phyloP scores from a whole-genome alignment of 1,140 invertebrate species.

The Drosophila takahashii region DNA sequence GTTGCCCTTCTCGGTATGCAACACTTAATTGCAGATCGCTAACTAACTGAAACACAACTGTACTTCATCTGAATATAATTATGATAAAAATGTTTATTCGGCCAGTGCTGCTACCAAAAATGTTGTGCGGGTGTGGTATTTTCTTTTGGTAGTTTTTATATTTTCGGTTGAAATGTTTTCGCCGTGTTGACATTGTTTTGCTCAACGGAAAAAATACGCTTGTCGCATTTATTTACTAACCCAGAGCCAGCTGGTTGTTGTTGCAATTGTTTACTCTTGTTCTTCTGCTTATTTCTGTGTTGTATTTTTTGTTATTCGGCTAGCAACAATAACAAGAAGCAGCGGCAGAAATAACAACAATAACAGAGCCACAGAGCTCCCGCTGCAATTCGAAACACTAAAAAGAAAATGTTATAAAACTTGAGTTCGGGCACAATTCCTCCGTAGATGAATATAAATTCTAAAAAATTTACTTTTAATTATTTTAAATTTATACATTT shows the following conservation, averaged over 20 bases:
- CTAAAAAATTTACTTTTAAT: too few relatives aligned
- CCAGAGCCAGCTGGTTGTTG: constrained; percentile 40
- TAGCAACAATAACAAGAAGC: constrained; percentile 39
- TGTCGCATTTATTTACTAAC: constrained; percentile 68
- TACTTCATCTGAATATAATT: constrained; percentile 38
- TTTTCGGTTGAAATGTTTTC: constrained; percentile 52
- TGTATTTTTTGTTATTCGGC: constrained; percentile 35
- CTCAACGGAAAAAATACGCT: constrained; percentile 64
- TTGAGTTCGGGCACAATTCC: too few relatives aligned
- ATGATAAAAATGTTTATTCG: constrained; percentile 45
- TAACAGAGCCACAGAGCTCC: constrained; percentile 18
- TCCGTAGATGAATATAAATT: too few relatives aligned
- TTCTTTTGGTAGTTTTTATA: constrained; percentile 42
- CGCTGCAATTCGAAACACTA: constrained; percentile 24
- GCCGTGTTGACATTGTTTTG: constrained; percentile 69
- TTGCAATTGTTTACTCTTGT: constrained; percentile 54
- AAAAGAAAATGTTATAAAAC: background rate
- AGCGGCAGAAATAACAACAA: constrained; percentile 27
- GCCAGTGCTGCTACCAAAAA: background rate
- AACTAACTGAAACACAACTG: constrained; percentile 36
- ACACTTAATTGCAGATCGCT: constrained; percentile 30
- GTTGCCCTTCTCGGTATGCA: constrained; percentile 36
- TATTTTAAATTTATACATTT: too few relatives aligned
- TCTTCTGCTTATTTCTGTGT: constrained; percentile 47
- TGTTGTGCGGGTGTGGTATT: constrained; percentile 16